phyloP scores from a whole-genome alignment of 2,797 vertebrate species.

The Arctocebus calabarensis region DNA sequence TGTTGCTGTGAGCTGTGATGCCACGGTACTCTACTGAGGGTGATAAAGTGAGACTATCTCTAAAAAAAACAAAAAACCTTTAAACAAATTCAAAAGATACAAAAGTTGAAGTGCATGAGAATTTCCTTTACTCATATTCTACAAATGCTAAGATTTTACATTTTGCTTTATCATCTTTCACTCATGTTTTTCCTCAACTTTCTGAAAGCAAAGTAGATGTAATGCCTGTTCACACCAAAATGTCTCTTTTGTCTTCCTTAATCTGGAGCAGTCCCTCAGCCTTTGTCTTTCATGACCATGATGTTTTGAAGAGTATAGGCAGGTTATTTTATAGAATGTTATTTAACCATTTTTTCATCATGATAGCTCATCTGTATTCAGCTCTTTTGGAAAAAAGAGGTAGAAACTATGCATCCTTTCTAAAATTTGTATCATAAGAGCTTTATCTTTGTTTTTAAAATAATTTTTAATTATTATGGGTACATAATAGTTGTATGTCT shows the following conservation, averaged over 20 bases:
- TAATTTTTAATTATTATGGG: no score
- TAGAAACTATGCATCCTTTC: not conserved
- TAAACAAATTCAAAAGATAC: not conserved
- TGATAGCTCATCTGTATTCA: not conserved
- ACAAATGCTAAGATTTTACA: not conserved
- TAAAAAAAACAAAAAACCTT: no score
- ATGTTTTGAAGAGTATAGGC: not conserved
- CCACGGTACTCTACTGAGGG: no score
- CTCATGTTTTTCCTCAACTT: not conserved
- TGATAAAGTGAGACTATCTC: no score
- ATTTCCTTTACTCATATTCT: not conserved
- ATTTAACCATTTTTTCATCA: not conserved
- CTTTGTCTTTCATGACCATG: not conserved
- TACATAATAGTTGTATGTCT: no score
- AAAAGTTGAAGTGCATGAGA: not conserved
- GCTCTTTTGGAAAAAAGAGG: not conserved
- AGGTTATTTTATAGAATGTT: not conserved
- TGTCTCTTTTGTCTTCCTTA: not conserved
- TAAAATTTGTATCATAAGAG: not conserved
- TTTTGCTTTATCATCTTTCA: not conserved
- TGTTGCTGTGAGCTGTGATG: no score
- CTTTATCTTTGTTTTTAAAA: not conserved
- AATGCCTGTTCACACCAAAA: not conserved
- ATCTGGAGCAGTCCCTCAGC: not conserved
- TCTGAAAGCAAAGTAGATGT: not conserved